Evolutionary conservation across 1,140 invertebrate genomes (phyloP).

Genomic region (Drosophila grimshawi): DNA sequence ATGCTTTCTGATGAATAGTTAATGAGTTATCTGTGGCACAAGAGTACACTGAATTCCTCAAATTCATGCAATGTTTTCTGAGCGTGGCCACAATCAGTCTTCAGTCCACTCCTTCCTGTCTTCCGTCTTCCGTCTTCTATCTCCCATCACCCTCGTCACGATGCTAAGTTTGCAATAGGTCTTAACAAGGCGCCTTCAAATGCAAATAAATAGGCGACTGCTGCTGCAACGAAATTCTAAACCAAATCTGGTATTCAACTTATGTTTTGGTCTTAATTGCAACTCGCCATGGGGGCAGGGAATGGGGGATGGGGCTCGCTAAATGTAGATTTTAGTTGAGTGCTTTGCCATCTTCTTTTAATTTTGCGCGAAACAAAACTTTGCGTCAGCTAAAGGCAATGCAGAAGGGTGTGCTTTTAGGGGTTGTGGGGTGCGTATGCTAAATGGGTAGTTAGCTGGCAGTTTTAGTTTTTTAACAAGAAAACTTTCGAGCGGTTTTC

Average conservation of each 20-base stretch:
- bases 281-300: not conserved
- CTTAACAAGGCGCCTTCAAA: slow-evolving; percentile 47
- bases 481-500: slow-evolving; percentile 66
- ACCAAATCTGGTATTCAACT: slow-evolving; percentile 35
- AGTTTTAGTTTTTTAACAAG: slow-evolving; percentile 62
- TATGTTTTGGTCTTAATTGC: slow-evolving; percentile 69
- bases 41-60: too few species aligned
- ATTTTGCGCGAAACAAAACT: slow-evolving; percentile 52
- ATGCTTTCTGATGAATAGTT: too few species aligned
- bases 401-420: not conserved
- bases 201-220: slow-evolving; percentile 32
- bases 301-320: not conserved
- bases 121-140: not conserved
- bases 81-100: not conserved
- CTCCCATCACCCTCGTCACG: not conserved
- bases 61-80: not conserved
- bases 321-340: slow-evolving; percentile 57
- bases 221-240: slow-evolving; percentile 9
- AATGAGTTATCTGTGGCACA: too few species aligned
- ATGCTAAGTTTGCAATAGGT: slow-evolving; percentile 4
- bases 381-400: not conserved
- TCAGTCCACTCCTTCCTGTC: not conserved
- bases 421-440: slow-evolving; percentile 4
- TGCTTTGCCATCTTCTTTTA: slow-evolving; percentile 47
- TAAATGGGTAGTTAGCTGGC: slow-evolving; percentile 41